phyloP scores from a whole-genome alignment of 2,888 invertebrate species.

The Ichneumoninae sp. region DNA sequence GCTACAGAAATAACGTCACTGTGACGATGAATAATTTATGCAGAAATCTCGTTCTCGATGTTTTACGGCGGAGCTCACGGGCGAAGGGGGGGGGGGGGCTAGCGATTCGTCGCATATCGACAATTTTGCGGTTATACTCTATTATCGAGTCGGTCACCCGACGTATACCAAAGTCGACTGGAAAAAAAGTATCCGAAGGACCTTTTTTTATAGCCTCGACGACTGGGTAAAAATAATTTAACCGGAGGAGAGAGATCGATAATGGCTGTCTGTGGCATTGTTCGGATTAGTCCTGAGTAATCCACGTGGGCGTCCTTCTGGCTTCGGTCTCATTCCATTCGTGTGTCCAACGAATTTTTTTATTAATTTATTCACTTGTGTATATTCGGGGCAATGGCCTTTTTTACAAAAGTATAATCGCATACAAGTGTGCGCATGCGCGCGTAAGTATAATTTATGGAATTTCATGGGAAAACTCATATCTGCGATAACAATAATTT shows the following conservation, averaged over 20 bases:
- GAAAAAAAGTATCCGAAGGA: neutral
- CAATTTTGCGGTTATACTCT: neutral
- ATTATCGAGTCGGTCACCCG: constrained; percentile 4
- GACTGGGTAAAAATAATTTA: constrained; percentile 11
- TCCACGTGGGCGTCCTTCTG: neutral
- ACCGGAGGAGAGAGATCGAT: neutral
- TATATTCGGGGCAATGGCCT: too few species aligned
- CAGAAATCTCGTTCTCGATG: neutral
- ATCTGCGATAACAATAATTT: neutral
- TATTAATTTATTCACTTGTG: too few species aligned
- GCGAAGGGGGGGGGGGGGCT: neutral
- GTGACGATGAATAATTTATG: neutral
- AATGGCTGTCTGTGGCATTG: neutral
- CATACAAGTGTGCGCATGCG: too few species aligned
- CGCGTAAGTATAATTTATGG: neutral
- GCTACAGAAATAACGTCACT: neutral
- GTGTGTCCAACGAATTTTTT: neutral
- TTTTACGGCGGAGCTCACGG: neutral
- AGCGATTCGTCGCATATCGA: constrained; percentile 1
- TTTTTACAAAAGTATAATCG: too few species aligned
- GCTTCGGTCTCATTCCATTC: neutral
- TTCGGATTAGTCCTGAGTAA: neutral
- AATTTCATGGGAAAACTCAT: neutral
- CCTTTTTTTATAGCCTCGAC: neutral
- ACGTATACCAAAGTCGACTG: neutral